Base-by-base conservation (phyloP, 2,888 invertebrate genomes). In the Acleris sparsana region DNA sequence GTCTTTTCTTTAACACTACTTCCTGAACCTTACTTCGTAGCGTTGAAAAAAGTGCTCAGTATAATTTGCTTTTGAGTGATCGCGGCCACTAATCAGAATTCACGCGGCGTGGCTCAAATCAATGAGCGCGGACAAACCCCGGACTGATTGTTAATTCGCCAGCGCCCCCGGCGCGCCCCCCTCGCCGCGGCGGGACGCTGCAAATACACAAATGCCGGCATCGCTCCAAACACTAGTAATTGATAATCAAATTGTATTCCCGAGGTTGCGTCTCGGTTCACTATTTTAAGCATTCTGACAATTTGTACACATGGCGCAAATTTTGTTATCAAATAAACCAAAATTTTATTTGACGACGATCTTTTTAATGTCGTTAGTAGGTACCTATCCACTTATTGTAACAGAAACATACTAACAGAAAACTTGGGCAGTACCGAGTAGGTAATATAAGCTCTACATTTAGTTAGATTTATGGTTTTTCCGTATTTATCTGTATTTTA, bases 81-180 rank as follows among this genome's bases (percentile, higher is more conserved):
- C 44, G 25, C 25, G 57, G 57, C 56, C 57, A 57, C 55, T 65
- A 65, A 65, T 65, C 65, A 56, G 60, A 33, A 65, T 65, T 65
- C 65, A 65, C 55, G 60, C 60, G 43, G 65, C 65, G 65, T 65
- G 55, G 60, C 65, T 69, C 73, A 70, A 74, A 75, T 73, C 71
- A 74, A 72, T 72, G 73, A 70, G 62, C 66, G 70, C 71, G 74
- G 73, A 77, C 77, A 77, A 78, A 73, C 73, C 74, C 62, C 63
- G 57, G 67, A 62, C 71, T 78, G 78, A 79, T 78, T 79, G 77
- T 72, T 75, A 77, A 78, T 78, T 75, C 74, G 67, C 64, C 74
- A 6, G 25, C 25, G 25, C 25, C 25, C 25, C 60, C 56, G 62
- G 60, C 39, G 13, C 39, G 4, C 39, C 4, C 39, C 4, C 13